A percentile compares a stretch with the other conserved stretches of the same genome.
phyloP scores from a whole-genome alignment of 2,888 invertebrate species.

The Blera fallax region DNA sequence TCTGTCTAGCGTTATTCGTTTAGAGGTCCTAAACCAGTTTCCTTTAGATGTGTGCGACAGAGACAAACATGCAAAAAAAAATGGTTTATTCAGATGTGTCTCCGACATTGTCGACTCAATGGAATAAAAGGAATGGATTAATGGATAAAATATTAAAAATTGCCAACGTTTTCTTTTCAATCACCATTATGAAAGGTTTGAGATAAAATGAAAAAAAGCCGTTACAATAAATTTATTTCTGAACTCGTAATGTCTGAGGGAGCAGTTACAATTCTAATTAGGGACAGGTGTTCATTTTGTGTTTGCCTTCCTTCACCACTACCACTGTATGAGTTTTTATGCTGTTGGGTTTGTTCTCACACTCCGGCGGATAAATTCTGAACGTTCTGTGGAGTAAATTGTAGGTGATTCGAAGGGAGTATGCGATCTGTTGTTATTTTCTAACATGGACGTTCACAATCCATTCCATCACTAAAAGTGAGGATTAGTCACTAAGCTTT shows the following conservation, averaged over 20 bases:
- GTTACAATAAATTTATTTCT: background rate
- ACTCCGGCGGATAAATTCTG: background rate
- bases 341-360: slow-evolving; percentile 10
- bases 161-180: background rate
- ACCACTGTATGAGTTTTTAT: slow-evolving; percentile 23
- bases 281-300: slow-evolving; percentile 72
- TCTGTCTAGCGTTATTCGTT: slow-evolving; percentile 34
- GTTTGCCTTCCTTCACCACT: slow-evolving; percentile 49
- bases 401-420: background rate
- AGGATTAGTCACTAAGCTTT: no score
- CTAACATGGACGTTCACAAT: background rate
- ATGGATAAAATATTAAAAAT: background rate
- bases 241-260: slow-evolving; percentile 12
- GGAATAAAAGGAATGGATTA: background rate
- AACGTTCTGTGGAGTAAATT: background rate
- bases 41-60: slow-evolving; percentile 51
- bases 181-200: background rate
- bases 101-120: background rate
- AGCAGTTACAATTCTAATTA: slow-evolving; percentile 68
- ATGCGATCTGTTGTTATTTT: background rate
- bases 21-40: slow-evolving; percentile 70
- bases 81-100: slow-evolving; percentile 10
- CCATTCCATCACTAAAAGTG: no score
- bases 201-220: background rate
- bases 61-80: slow-evolving; percentile 38